Evolutionary conservation across 2,113 vertebrate genomes (phyloP), one percentile per base, ranked within the genome.

Genomic region (Garra rufa): DNA sequence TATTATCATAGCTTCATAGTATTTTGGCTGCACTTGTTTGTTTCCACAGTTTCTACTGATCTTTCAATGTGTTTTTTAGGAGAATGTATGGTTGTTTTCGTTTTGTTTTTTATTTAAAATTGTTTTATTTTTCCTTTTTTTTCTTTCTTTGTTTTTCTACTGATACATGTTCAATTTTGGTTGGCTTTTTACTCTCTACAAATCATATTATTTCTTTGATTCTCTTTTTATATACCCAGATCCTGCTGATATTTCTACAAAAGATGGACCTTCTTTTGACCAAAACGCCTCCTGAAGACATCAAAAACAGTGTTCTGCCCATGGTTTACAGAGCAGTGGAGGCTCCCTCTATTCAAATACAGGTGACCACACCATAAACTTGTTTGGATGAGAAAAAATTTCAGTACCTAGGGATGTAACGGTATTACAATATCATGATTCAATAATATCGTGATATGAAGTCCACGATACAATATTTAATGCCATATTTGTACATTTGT

Each of bases 211-310:
- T 82, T 81, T 84, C 13, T 19, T 65, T 86, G 28, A 48, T 70
- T 69, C 4, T 76, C 2, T 38, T 80, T n/a, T 87, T 6, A 3
- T 46, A 76, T 57, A 61, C 86, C 86, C 85, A 99, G 98, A 99
- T 99, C 91, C 91, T 99, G 77, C 92, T 99, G 92, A 99, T 99
- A 91, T 99, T 99, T 90, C 91, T 99, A 86, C 98, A 99, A 96
- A 99, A 99, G 95, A 99, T 99, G 98, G 98, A 99, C 89, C 94
- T 99, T 17, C 94, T 99, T 55, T 91, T 99, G 89, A 99, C 98
- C 82, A 99, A 99, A 94, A 99, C 98, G 0, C 98, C 98, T 21
- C 34, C 97, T 0, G 98, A 98, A 77, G 97, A 99, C 88, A 99
- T 99, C 89, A 99, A 98, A 91, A 99, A 96, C 90, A 93, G 95